These are phyloP conservation scores for Rallus crepitans DNA, from an alignment of 2,797 vertebrate genomes.

Conservation along the genomic window DNA sequence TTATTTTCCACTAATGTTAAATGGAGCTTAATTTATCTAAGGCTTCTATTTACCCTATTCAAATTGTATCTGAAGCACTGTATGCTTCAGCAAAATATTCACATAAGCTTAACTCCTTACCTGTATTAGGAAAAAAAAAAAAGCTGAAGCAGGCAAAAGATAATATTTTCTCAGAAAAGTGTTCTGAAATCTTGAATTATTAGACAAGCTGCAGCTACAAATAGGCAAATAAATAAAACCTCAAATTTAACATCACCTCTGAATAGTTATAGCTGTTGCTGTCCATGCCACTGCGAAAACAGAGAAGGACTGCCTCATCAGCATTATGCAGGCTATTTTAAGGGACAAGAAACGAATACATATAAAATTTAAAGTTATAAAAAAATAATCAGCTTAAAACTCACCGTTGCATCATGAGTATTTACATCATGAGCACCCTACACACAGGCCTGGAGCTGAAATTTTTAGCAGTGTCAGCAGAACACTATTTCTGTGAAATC, in stretches of 20 bases:
- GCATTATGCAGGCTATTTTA: not conserved
- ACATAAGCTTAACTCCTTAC: not conserved
- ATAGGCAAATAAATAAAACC: not conserved
- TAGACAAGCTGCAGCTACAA: not conserved
- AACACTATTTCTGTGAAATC: not conserved
- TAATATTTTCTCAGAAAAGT: not conserved
- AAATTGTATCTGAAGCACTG: not conserved
- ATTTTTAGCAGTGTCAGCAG: not conserved
- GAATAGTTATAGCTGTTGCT: not conserved
- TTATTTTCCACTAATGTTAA: not conserved
- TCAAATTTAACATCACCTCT: not conserved
- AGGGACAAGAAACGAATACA: not conserved
- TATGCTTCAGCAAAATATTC: not conserved
- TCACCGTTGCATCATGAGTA: not conserved
- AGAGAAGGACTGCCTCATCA: not conserved
- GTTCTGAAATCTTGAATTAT: not conserved
- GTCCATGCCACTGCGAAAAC: not conserved
- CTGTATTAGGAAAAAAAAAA: not conserved
- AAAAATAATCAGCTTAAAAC: not conserved
- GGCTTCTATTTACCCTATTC: not conserved
- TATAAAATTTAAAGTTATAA: not conserved
- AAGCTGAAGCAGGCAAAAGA: not conserved
- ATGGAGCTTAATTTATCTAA: not conserved
- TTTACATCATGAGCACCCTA: not conserved
- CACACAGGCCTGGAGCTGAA: not conserved